Base-by-base conservation (phyloP, 23 tunicate genomes). In the Styela plicata region DNA sequence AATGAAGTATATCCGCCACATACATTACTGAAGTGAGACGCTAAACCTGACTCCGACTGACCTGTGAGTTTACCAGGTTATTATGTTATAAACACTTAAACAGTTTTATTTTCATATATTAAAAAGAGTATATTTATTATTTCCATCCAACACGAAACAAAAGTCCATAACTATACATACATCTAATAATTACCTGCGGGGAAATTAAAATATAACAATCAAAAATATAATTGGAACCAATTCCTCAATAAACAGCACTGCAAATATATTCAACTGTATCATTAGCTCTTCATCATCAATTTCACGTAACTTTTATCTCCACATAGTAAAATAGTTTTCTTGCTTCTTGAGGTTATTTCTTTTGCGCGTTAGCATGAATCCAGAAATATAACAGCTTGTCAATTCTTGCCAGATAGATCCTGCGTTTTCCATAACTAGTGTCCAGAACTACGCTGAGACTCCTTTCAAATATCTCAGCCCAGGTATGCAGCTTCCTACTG, bases 181-280 rank as follows among this genome's bases (percentile, higher is more conserved):
- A n/a, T n/a, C n/a, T n/a, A n/a, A n/a, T n/a, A n/a, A n/a, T n/a
- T n/a, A n/a, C n/a, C n/a, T n/a, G n/a, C n/a, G n/a, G n/a, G n/a
- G n/a, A n/a, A n/a, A n/a, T n/a, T n/a, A n/a, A n/a, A n/a, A n/a
- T n/a, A n/a, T n/a, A n/a, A n/a, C n/a, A n/a, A n/a, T n/a, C n/a
- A n/a, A n/a, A n/a, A n/a, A n/a, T n/a, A n/a, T n/a, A n/a, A n/a
- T n/a, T n/a, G n/a, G n/a, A n/a, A n/a, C n/a, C n/a, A n/a, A n/a
- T n/a, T n/a, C n/a, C n/a, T n/a, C n/a, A n/a, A n/a, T n/a, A n/a
- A 88, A 63, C 98, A 93, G 74, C 98, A 93, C 64, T 93, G 98
- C 78, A 93, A 57, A 10, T n/a, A 93, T 85, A 74, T 93, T 93
- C 63, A 80, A n/a, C 88, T 30, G 93, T 88, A 69, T 88, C 93